Base-by-base conservation (phyloP, 1,140 invertebrate species). In the Orussus abietinus region DNA sequence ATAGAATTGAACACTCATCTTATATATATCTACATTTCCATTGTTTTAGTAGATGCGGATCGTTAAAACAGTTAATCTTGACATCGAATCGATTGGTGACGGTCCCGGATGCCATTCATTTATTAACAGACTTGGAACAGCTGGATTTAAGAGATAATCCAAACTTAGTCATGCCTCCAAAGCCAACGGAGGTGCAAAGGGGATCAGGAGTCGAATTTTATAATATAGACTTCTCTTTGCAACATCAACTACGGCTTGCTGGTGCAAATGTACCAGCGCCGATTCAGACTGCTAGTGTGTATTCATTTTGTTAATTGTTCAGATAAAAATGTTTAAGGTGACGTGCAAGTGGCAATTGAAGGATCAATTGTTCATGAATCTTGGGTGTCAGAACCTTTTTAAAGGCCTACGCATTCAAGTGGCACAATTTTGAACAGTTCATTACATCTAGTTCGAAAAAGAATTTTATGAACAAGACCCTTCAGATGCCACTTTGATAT, bases 171-270 rank as follows among this genome's bases (percentile, higher is more conserved):
- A 96, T 99, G 91, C 96, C 97, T 1, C 95, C 96, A 9, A 98
- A 97, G 75, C 96, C 93, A 0, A 82, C 78, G 3, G 86, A 88
- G 64, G 66, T 82, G n/a, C 80, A 84, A 50, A 79, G 82, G 53
- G 86, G 88, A 3, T 80, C 84, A n/a, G 90, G 90, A 2, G 76
- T 92, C 10, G 86, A 96, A 64, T 99, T 91, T 75, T 99, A 99
- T 69, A 99, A 99, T 56, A 96, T 99, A 39, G 96, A 99, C 72
- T 99, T 99, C 76, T 97, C 94, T 0, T 76, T 99, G 15, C 91
- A 94, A 76, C 90, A 90, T 62, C 95, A 99, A 62, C 65, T 98
- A 15, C 76, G 92, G 43, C 68, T 97, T 41, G 96, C 95, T 33
- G 96, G 95, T 1, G 94, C 94, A 7, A 84, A 84, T 37, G 82